Evolutionary conservation across 2,113 vertebrate genomes (phyloP).

Genomic region (Porphyrio hochstetteri): DNA sequence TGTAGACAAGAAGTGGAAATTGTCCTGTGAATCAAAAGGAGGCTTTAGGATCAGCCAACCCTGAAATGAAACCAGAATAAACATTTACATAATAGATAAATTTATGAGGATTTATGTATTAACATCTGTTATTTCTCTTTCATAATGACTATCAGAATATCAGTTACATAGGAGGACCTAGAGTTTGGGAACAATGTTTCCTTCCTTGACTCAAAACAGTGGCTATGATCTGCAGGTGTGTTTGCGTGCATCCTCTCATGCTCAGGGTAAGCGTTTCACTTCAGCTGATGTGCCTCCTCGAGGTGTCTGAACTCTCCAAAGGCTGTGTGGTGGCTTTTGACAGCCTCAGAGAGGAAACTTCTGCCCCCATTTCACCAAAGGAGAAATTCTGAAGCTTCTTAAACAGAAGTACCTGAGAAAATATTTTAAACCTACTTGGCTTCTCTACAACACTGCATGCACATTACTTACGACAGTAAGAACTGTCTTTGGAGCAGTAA

Average conservation of each 20-base stretch:
- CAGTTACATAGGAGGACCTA: background rate
- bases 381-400: background rate
- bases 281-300: background rate
- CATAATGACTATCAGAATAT: background rate
- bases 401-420: background rate
- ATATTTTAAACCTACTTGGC: background rate
- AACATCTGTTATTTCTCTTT: background rate
- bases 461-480: rapidly evolving
- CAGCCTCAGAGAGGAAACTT: background rate
- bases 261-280: rapidly evolving
- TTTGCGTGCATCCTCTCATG: background rate
- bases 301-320: background rate
- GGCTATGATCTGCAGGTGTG: background rate
- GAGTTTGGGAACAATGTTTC: background rate
- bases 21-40: background rate
- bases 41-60: background rate
- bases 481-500: background rate
- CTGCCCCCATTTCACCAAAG: background rate
- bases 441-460: background rate
- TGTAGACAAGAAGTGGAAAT: background rate
- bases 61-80: background rate
- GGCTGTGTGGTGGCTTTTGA: background rate
- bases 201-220: background rate
- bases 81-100: background rate
- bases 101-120: background rate